Percentiles rank a stretch among this genome's conserved stretches.
phyloP scores from a whole-genome alignment of 1,140 invertebrate species.

The Lanistes nyassanus region DNA sequence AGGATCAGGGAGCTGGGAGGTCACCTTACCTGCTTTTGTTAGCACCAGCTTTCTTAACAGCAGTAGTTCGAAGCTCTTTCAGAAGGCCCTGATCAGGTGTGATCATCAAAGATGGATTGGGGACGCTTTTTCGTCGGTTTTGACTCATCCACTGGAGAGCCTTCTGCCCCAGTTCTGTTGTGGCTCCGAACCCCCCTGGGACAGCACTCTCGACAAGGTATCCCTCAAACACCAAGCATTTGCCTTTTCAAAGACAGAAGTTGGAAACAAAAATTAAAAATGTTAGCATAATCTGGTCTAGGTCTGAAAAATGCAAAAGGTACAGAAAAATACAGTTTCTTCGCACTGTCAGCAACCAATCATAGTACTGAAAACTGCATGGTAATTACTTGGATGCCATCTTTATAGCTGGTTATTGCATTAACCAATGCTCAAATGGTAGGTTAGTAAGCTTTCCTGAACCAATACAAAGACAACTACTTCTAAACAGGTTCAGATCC shows the following conservation, averaged over 20 bases:
- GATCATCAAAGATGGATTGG: conserved; percentile 22
- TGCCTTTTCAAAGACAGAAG: conserved; percentile 47
- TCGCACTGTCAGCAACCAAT: not conserved
- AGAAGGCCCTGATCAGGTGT: conserved; percentile 30
- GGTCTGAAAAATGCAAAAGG: not conserved
- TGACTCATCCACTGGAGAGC: conserved; percentile 44
- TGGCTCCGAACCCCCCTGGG: conserved; percentile 53
- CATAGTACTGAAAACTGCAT: no score
- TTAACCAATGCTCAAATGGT: no score
- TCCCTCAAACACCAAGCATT: conserved; percentile 60
- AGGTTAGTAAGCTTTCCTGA: no score
- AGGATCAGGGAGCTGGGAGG: no score
- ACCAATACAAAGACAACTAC: no score
- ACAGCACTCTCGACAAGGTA: conserved; percentile 56
- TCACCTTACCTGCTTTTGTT: conserved; percentile 5
- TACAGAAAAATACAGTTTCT: not conserved
- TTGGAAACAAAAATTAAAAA: not conserved
- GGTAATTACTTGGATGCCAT: no score
- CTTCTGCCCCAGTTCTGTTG: conserved; percentile 56
- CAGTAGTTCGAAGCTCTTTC: conserved; percentile 19
- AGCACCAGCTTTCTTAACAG: conserved; percentile 14
- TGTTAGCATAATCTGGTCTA: not conserved
- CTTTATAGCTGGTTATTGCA: no score
- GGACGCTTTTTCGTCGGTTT: not conserved
- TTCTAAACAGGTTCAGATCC: no score